These are phyloP conservation scores for Bilobella aurantiaca DNA, from an alignment of 1,140 invertebrate genomes.

Conservation along the genomic window DNA sequence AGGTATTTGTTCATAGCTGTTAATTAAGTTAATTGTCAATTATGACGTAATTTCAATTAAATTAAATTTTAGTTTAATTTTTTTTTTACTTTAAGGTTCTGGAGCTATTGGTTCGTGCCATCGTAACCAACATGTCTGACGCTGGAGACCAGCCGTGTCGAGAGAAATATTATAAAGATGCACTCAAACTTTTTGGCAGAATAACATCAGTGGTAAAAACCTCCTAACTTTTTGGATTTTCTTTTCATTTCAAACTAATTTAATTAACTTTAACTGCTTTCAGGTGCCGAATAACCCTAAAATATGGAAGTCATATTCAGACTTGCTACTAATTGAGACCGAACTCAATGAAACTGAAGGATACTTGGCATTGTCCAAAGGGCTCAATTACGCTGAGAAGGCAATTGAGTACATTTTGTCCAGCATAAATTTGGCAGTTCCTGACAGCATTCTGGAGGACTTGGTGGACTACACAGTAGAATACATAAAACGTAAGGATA, in stretches of 20 bases:
- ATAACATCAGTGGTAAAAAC: constrained; percentile 54
- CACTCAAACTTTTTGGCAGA: constrained; percentile 66
- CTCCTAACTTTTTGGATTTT: neutral
- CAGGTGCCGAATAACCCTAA: constrained; percentile 52
- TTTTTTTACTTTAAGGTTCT: constrained; percentile 52
- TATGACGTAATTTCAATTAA: too few relatives aligned
- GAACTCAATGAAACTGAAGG: neutral
- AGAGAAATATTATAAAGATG: constrained; percentile 46
- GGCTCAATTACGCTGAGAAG: neutral
- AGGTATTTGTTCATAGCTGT: too few relatives aligned
- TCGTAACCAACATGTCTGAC: constrained; percentile 54
- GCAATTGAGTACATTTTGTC: neutral
- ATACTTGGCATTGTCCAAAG: neutral
- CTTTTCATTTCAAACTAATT: neutral
- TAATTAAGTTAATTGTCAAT: too few relatives aligned
- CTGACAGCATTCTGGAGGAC: neutral
- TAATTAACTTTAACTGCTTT: constrained; percentile 8
- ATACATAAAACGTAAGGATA: constrained; percentile 5
- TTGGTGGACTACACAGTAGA: neutral
- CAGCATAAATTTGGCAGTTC: neutral
- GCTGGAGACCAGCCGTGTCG: constrained; percentile 45
- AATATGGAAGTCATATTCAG: constrained; percentile 68
- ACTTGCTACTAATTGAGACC: constrained; percentile 41
- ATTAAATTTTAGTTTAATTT: too few relatives aligned
- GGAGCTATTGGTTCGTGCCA: constrained; percentile 58